These are phyloP conservation scores for Drosophila erecta DNA, from an alignment of 1,140 invertebrate species.

Conservation along the genomic window DNA sequence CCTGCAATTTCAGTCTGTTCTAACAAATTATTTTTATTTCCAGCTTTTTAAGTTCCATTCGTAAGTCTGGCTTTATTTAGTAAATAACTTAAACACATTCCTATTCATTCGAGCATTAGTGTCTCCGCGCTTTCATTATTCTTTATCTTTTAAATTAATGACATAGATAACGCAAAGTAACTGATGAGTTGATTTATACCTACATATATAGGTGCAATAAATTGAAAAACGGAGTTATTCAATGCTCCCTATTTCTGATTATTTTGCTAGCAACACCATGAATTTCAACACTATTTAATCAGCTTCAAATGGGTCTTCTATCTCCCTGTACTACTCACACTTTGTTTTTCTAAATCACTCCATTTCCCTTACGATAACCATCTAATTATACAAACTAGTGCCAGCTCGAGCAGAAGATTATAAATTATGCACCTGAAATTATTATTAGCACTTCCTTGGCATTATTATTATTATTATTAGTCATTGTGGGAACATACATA, in stretches of 20 bases:
- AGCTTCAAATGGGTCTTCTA: too few species aligned
- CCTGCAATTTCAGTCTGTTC: too few species aligned
- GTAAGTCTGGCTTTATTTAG: neutral
- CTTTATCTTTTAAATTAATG: conserved; percentile 12
- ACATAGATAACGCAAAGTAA: conserved; percentile 8
- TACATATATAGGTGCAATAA: neutral
- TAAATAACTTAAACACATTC: neutral
- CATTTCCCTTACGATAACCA: neutral
- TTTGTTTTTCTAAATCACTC: neutral
- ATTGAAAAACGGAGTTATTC: neutral
- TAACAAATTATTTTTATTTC: too few species aligned
- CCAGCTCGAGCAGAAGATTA: neutral
- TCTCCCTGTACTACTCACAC: too few species aligned
- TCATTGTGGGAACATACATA: neutral
- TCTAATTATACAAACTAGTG: neutral
- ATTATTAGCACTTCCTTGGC: neutral
- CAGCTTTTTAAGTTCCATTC: too few species aligned
- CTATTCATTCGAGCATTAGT: neutral
- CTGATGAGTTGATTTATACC: too few species aligned
- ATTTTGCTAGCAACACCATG: too few species aligned
- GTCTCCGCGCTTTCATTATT: neutral
- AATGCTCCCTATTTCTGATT: too few species aligned
- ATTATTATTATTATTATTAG: neutral
- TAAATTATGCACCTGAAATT: neutral
- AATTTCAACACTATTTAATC: too few species aligned